Percentiles rank a stretch among this genome's conserved stretches.
phyloP scores from a whole-genome alignment of 2,113 vertebrate species.

The Scatophagus argus region DNA sequence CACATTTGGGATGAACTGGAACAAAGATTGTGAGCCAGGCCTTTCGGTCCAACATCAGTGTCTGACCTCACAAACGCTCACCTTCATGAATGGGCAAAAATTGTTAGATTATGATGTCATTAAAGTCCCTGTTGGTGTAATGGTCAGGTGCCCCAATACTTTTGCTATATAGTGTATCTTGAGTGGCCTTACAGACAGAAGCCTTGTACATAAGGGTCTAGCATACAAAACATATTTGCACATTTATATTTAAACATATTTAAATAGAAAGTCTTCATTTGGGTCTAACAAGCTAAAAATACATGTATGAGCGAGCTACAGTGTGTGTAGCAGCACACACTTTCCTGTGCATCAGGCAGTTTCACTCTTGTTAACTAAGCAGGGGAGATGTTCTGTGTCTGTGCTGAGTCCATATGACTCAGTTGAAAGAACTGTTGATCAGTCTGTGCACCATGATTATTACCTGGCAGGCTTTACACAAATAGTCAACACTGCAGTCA shows the following conservation, averaged over 20 bases:
- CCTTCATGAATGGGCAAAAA: no score
- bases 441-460: neutral
- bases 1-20: no score
- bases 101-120: no score
- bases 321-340: neutral
- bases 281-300: neutral
- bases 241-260: neutral
- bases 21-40: no score
- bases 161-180: no score
- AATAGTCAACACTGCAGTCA: neutral
- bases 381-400: neutral
- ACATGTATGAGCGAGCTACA: neutral
- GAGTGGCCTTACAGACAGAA: neutral
- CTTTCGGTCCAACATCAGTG: no score
- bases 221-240: neutral
- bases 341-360: constrained; percentile 3
- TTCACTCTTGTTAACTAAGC: neutral
- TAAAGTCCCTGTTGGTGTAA: no score
- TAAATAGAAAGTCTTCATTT: no score
- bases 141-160: no score
- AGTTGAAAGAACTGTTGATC: neutral
- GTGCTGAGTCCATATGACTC: neutral
- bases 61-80: no score
- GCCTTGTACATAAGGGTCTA: neutral
- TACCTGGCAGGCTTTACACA: neutral